These are phyloP conservation scores for Lampris incognitus DNA, from an alignment of 2,113 vertebrate species.

Conservation along the genomic window DNA sequence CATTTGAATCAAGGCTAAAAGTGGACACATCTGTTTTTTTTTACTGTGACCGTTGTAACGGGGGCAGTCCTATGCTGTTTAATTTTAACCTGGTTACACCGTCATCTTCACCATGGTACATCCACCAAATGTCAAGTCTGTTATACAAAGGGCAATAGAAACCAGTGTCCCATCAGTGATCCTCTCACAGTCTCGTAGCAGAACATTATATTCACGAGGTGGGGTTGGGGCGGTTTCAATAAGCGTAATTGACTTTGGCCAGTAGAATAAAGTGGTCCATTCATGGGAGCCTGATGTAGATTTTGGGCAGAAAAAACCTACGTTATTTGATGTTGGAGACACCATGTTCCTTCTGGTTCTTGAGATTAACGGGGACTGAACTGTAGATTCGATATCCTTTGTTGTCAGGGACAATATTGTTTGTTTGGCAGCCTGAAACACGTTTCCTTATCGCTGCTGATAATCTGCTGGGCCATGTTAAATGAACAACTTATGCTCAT, in stretches of 20 bases:
- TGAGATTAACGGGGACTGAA: background rate
- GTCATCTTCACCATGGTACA: background rate
- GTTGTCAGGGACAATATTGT: constrained; percentile 12
- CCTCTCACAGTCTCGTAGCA: background rate
- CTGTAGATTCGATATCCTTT: background rate
- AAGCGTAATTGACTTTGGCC: constrained; percentile 2
- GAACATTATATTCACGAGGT: constrained; percentile 1
- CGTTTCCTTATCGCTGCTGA: background rate
- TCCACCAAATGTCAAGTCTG: background rate
- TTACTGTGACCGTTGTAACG: too few species aligned
- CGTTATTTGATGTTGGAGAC: background rate
- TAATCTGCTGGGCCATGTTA: background rate
- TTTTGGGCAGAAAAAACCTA: background rate
- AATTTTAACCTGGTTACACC: too few species aligned
- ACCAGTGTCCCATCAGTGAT: background rate
- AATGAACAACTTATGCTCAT: background rate
- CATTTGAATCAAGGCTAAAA: background rate
- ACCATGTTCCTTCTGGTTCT: background rate
- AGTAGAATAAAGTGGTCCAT: background rate
- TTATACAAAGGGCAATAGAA: background rate
- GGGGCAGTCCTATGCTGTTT: too few species aligned
- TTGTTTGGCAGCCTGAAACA: background rate
- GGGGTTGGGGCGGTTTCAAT: background rate
- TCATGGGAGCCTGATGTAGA: background rate
- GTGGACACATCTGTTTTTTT: background rate